Evolutionary conservation across 1,140 invertebrate genomes (phyloP).

Genomic region (Plutomurus gul): DNA sequence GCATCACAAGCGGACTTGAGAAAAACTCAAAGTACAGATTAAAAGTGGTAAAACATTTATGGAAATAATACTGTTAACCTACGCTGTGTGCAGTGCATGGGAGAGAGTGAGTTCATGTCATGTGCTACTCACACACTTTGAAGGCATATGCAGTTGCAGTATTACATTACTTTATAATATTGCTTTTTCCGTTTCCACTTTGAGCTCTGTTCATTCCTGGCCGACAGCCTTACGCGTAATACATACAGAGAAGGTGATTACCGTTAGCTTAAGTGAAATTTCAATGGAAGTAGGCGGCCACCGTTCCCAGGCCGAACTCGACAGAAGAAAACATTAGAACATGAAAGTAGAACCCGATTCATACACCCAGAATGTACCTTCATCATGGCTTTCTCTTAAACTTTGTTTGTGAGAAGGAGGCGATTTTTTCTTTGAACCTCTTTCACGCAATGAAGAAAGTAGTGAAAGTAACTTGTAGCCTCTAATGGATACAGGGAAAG

Average conservation of each 20-base stretch:
- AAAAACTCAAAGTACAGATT: constrained; percentile 27
- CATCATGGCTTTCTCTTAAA: not conserved
- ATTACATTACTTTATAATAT: not conserved
- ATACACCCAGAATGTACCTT: not conserved
- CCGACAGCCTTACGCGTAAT: constrained; percentile 6
- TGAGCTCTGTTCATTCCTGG: not conserved
- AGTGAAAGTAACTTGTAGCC: not conserved
- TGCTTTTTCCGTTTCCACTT: not conserved
- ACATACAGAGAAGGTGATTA: constrained; percentile 27
- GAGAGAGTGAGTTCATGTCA: too few relatives aligned
- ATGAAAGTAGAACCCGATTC: not conserved
- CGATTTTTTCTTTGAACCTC: not conserved
- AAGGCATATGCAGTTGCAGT: not conserved
- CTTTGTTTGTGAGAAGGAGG: not conserved
- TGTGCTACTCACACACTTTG: not conserved
- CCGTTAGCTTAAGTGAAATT: constrained; percentile 25
- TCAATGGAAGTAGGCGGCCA: constrained; percentile 8
- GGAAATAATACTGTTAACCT: constrained; percentile 20
- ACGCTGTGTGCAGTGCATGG: too few relatives aligned
- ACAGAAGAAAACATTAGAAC: constrained; percentile 9
- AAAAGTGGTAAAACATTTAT: constrained; percentile 30
- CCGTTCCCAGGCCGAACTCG: not conserved
- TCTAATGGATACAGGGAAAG: too few relatives aligned
- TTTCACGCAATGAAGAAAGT: not conserved
- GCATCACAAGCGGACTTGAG: not conserved